Conservation (phyloP, 2,888 invertebrate genomes). For the Agriopis aurantiaria region DNA sequence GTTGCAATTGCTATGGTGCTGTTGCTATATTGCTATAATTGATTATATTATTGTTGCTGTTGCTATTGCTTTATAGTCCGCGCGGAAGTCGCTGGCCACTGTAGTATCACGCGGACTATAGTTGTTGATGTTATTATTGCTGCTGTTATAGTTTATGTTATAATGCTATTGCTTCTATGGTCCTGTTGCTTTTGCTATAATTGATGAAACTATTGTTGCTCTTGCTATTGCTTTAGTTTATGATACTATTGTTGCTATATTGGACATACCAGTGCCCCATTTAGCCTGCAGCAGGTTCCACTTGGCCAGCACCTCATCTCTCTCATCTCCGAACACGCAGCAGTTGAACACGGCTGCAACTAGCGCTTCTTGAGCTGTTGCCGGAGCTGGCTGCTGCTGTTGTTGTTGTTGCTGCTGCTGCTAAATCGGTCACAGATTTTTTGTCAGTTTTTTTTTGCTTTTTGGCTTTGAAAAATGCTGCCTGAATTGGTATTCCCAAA, state of each 20-base stretch:
- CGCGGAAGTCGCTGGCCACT: too few relatives aligned
- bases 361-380: conserved; percentile 89
- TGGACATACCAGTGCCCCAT: conserved; percentile 91
- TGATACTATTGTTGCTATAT: neutral
- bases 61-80: neutral
- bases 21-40: neutral
- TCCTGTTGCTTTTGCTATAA: neutral
- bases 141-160: neutral
- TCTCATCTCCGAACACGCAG: conserved; percentile 96
- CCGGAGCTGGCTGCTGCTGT: conserved; percentile 83
- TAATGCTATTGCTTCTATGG: neutral
- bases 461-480: too few relatives aligned
- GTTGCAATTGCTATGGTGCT: too few relatives aligned
- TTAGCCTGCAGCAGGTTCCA: conserved; percentile 98
- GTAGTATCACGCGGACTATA: too few relatives aligned
- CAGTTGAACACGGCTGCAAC: conserved; percentile 92
- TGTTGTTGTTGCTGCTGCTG: conserved; percentile 64
- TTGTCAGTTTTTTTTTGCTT: too few relatives aligned
- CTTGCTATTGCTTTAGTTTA: neutral
- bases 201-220: neutral
- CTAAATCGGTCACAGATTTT: neutral
- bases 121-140: neutral
- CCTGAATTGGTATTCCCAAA: too few relatives aligned
- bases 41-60: neutral
- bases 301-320: conserved; percentile 96